A percentile compares a stretch with the other conserved stretches of the same genome.
Conservation (phyloP, 64 coral and sea anemone genomes). For the Montipora cactus region DNA sequence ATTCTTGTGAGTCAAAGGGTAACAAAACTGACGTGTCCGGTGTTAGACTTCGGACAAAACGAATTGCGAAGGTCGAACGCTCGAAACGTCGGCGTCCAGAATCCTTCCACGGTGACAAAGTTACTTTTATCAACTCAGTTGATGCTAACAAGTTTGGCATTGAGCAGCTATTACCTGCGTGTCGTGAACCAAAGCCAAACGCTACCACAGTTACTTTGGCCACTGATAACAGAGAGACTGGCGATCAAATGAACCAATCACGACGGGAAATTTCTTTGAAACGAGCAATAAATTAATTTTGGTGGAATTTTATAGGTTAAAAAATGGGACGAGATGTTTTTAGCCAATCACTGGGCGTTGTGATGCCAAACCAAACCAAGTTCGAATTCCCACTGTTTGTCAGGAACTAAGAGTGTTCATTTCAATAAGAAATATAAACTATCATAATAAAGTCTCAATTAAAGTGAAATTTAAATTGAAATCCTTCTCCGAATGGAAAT, state of each 20-base stretch:
- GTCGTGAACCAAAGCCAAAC: too few species aligned
- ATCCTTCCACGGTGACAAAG: too few species aligned
- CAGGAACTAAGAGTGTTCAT: neutral
- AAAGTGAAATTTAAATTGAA: constrained; percentile 98
- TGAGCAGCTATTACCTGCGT: too few species aligned
- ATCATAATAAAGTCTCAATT: neutral
- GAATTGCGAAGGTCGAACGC: too few species aligned
- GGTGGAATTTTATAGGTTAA: neutral
- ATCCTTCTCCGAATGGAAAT: constrained; percentile 87
- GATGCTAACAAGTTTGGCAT: too few species aligned
- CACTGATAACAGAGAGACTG: neutral
- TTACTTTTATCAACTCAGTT: too few species aligned
- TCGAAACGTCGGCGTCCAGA: too few species aligned
- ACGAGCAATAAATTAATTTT: neutral
- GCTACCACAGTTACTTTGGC: too few species aligned
- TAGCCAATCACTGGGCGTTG: neutral
- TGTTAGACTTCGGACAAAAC: too few species aligned
- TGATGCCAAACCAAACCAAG: neutral
- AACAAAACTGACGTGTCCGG: too few species aligned
- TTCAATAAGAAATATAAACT: constrained; percentile 3
- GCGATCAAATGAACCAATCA: neutral
- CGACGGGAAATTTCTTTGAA: neutral
- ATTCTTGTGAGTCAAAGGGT: too few species aligned
- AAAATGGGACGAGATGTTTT: neutral
- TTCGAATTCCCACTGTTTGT: neutral